These are phyloP conservation scores for Mactromeris polynyma DNA, from an alignment of 2,888 invertebrate genomes.

Conservation along the genomic window DNA sequence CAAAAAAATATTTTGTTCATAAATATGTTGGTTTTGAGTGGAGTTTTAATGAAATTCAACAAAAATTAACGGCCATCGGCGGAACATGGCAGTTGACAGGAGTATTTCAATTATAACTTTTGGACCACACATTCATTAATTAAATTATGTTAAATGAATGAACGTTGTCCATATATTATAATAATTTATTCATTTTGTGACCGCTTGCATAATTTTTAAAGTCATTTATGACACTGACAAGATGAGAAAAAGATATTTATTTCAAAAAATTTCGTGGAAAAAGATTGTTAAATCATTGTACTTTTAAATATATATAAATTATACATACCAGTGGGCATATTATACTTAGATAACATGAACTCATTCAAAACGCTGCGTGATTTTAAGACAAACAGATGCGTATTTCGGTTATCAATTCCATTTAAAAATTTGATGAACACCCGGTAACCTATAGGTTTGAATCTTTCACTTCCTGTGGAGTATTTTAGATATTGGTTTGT, in stretches of 20 bases:
- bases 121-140: background rate
- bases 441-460: no score
- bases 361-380: no score
- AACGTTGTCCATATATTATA: background rate
- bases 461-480: no score
- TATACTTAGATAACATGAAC: no score
- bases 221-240: background rate
- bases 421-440: no score
- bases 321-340: no score
- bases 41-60: background rate
- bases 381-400: no score
- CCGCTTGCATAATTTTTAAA: constrained; percentile 12
- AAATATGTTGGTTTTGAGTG: background rate
- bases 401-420: no score
- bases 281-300: no score
- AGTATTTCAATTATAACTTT: background rate
- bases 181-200: background rate
- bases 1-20: background rate
- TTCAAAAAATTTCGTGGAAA: background rate
- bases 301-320: no score
- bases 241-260: background rate
- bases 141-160: constrained; percentile 10
- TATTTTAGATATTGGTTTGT: no score
- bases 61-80: background rate
- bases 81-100: background rate